Base-by-base conservation (phyloP, 2,113 vertebrate genomes). In the Mesembrinibis cayennensis region DNA sequence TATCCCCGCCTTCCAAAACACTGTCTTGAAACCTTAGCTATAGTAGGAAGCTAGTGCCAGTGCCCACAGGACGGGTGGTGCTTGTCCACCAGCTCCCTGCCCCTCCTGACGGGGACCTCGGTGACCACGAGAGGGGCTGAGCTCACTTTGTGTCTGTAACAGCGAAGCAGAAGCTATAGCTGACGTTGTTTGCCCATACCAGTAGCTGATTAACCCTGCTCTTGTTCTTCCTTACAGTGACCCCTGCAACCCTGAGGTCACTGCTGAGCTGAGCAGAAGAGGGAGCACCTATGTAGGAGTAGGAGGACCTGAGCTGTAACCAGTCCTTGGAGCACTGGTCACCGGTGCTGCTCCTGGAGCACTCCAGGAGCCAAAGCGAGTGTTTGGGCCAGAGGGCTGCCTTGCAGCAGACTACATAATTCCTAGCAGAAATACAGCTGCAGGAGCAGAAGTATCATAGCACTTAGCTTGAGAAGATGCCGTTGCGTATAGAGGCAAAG, bases 171-270 rank as follows among this genome's bases (percentile, higher is more conserved):
- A 65, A 89, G 56, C 76, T 88, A 2, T 50, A 72, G 62, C 61
- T 89, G 50, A 30, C 0, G 0, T 47, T 44, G 42, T 88, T 89
- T 82, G 34, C 42, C 29, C 34, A 7, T 69, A 50, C 34, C 55
- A 71, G 61, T 65, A 82, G 84, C 81, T 91, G 50, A 79, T 93
- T 91, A 91, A 95, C 91, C 45, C 61, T 87, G 84, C 88, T 74
- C 74, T 89, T 90, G 74, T 82, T 90, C 77, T 87, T 61, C 6
- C 0, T 80, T 95, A 76, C 77, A 92, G 85, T 91, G 93, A 83
- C 93, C 88, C 36, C 56, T 96, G 85, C 85, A 71, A 62, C 26
- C 79, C 70, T 82, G 38, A 85, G 87, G 87, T 89, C 90, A 83
- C 89, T 82, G 61, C 78, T 87, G 84, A 77, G 63, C 73, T 85